Conservation (phyloP, 2,797 vertebrate genomes). For the Sebastes oblongus region DNA sequence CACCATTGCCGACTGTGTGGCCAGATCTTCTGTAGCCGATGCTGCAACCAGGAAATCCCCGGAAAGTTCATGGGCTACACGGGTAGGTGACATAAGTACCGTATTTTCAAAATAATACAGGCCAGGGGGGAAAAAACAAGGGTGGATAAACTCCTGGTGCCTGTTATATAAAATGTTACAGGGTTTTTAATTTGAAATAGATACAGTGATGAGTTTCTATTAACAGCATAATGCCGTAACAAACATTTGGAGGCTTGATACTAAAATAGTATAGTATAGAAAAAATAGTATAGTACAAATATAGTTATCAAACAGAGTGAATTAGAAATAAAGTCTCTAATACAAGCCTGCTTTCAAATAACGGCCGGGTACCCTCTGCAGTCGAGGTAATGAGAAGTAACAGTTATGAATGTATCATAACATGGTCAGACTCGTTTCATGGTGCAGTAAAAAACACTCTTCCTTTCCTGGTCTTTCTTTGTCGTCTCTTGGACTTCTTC, state of each 20-base stretch:
- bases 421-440: background rate
- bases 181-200: background rate
- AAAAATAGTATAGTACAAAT: background rate
- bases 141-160: background rate
- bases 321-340: background rate
- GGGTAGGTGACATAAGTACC: conserved; percentile 74
- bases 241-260: background rate
- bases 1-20: conserved; percentile 97
- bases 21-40: conserved; percentile 99
- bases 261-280: background rate
- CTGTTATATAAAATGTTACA: background rate
- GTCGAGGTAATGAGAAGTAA: background rate
- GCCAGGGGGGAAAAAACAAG: background rate
- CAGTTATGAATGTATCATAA: background rate
- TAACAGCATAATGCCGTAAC: background rate
- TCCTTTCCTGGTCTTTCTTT: background rate
- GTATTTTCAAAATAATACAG: background rate
- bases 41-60: conserved; percentile 99
- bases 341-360: background rate
- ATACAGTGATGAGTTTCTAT: background rate
- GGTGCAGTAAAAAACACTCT: background rate
- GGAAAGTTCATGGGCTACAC: conserved; percentile 99
- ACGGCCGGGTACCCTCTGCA: background rate
- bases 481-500: background rate
- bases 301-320: background rate